Conservation (phyloP, 1,140 invertebrate species). For the Cardiocondyla obscurior region DNA sequence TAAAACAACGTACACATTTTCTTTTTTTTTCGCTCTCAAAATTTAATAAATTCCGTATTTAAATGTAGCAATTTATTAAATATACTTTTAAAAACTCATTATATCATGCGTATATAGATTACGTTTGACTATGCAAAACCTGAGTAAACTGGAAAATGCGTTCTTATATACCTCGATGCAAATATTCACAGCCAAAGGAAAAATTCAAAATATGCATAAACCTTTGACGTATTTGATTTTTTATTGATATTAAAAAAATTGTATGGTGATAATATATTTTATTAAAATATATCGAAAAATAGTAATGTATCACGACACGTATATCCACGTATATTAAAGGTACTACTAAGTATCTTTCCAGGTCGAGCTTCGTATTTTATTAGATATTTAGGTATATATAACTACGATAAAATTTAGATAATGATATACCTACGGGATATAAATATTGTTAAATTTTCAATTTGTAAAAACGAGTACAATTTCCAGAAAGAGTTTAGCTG, state of each 20-base stretch:
- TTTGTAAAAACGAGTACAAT: conserved; percentile 1
- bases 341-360: neutral
- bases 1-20: conserved; percentile 52
- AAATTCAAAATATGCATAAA: neutral
- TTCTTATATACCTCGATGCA: conserved; percentile 7
- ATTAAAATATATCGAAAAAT: neutral
- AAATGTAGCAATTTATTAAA: conserved; percentile 20
- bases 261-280: conserved; percentile 10
- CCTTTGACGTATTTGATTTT: neutral
- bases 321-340: conserved; percentile 13
- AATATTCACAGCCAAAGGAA: neutral
- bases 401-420: conserved; percentile 13
- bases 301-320: neutral
- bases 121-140: conserved; percentile 25
- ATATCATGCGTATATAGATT: conserved; percentile 12
- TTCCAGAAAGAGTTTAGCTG: neutral
- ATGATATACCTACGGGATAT: neutral
- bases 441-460: conserved; percentile 8
- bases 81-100: conserved; percentile 42
- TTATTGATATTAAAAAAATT: neutral
- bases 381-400: neutral
- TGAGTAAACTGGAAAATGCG: neutral
- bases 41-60: conserved; percentile 51
- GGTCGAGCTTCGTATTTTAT: conserved; percentile 8
- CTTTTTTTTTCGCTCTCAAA: neutral